Conservation (phyloP, 1,140 invertebrate species). For the Aphaenogaster rudis region DNA sequence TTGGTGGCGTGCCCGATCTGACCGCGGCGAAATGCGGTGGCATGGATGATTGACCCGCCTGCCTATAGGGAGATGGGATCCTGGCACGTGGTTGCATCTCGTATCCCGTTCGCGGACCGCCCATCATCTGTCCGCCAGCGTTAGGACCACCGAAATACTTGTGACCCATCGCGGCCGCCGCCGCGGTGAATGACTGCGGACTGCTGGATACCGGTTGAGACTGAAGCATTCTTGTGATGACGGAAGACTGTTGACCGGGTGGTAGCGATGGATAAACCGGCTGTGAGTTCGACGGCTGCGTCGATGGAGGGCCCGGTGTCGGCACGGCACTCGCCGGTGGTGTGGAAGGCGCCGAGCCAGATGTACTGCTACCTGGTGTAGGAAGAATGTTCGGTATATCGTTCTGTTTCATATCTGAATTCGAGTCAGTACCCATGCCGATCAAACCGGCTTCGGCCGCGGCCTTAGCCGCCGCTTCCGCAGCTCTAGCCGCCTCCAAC, state of each 20-base stretch:
- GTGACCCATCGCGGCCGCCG: constrained; percentile 85
- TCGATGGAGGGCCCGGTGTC: constrained; percentile 76
- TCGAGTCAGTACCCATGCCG: constrained; percentile 81
- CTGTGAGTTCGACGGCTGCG: constrained; percentile 77
- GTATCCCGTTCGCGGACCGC: constrained; percentile 81
- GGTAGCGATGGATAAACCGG: constrained; percentile 82
- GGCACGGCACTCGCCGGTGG: constrained; percentile 78
- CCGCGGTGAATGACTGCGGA: constrained; percentile 85
- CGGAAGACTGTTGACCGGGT: constrained; percentile 88
- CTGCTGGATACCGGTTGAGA: constrained; percentile 84
- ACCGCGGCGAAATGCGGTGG: constrained; percentile 85
- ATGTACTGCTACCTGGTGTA: constrained; percentile 85
- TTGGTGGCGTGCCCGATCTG: constrained; percentile 83
- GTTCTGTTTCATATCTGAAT: constrained; percentile 80
- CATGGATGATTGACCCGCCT: constrained; percentile 82
- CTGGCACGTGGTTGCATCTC: constrained; percentile 84
- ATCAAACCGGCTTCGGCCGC: constrained; percentile 73
- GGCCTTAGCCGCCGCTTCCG: constrained; percentile 83
- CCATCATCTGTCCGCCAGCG: constrained; percentile 80
- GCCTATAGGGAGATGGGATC: constrained; percentile 85
- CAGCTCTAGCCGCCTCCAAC: constrained; percentile 86
- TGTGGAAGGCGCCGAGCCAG: constrained; percentile 85
- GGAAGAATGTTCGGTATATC: constrained; percentile 82
- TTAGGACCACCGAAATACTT: constrained; percentile 85
- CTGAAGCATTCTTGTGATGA: constrained; percentile 90